phyloP scores from a whole-genome alignment of 2,113 vertebrate genomes.

The Rhabdornis inornatus region DNA sequence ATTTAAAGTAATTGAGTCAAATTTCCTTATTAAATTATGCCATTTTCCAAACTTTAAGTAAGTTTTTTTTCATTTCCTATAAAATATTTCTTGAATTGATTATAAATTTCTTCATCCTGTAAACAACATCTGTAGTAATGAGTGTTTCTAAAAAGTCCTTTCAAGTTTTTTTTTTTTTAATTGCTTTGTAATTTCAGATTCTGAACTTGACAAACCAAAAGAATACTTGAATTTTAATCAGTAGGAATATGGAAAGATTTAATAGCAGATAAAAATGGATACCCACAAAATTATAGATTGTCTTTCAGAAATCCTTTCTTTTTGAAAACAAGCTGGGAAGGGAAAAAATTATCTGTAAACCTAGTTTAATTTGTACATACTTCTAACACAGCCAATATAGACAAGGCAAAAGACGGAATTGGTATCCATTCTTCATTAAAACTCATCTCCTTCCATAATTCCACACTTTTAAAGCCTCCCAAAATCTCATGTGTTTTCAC shows the following conservation, averaged over 20 bases:
- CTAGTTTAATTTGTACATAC: background rate
- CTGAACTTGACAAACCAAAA: background rate
- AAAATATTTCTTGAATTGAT: background rate
- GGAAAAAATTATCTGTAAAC: background rate
- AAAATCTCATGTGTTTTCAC: background rate
- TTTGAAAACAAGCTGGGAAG: background rate
- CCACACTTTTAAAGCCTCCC: background rate
- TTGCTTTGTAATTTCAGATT: background rate
- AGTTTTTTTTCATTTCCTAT: background rate
- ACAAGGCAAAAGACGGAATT: background rate
- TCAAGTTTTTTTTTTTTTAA: background rate
- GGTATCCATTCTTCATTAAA: background rate
- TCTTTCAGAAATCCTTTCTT: background rate
- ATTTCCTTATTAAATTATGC: constrained; percentile 20
- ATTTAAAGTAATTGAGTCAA: constrained; percentile 49
- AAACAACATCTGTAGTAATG: background rate
- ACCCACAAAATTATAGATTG: background rate
- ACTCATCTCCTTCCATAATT: background rate
- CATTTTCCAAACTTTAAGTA: constrained; percentile 35
- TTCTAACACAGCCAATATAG: background rate
- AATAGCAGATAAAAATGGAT: background rate
- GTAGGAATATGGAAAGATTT: background rate
- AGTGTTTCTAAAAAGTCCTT: background rate
- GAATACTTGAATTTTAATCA: background rate
- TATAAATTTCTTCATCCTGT: background rate